Conservation (phyloP, 2,113 vertebrate species). For the Synchiropus splendidus region DNA sequence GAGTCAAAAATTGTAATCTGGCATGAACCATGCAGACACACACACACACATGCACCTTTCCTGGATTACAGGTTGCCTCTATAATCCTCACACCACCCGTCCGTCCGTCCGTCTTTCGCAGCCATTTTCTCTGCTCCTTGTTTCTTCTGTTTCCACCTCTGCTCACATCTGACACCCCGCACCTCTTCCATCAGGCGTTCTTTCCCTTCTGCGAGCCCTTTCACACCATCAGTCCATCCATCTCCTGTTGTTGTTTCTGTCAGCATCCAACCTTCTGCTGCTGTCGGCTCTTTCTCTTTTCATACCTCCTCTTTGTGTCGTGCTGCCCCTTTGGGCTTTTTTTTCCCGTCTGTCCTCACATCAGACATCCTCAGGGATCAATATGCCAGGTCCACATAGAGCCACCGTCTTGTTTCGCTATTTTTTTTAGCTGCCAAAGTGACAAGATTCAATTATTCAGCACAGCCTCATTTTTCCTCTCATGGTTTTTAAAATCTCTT, state of each 20-base stretch:
- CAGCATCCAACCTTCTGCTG: conserved; percentile 19
- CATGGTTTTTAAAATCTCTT: too few relatives aligned
- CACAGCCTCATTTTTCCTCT: too few relatives aligned
- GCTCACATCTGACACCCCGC: conserved; percentile 23
- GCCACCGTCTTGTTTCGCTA: conserved; percentile 12
- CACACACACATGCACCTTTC: conserved; percentile 12
- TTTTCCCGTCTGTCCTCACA: neutral
- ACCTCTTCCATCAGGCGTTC: conserved; percentile 28
- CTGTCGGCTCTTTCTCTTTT: conserved; percentile 21
- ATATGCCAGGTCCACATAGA: conserved; percentile 5
- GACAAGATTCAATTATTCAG: too few relatives aligned
- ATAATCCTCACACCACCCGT: conserved; percentile 52
- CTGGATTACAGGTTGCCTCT: conserved; percentile 32
- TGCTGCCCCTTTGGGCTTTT: conserved; percentile 27
- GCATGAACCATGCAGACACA: conserved; percentile 23
- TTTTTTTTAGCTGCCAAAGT: neutral
- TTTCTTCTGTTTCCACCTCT: conserved; percentile 4
- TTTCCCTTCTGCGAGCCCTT: too few relatives aligned
- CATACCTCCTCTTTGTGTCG: conserved; percentile 14
- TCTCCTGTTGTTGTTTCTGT: conserved; percentile 42
- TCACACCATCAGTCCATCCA: conserved; percentile 25
- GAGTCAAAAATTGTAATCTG: conserved; percentile 61
- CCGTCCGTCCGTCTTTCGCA: conserved; percentile 29
- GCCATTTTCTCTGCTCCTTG: conserved; percentile 14
- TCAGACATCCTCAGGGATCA: neutral